These are phyloP conservation scores for Apostichopus japonicus DNA, from an alignment of 35 echinoderm and acorn worm genomes.

Conservation along the genomic window DNA sequence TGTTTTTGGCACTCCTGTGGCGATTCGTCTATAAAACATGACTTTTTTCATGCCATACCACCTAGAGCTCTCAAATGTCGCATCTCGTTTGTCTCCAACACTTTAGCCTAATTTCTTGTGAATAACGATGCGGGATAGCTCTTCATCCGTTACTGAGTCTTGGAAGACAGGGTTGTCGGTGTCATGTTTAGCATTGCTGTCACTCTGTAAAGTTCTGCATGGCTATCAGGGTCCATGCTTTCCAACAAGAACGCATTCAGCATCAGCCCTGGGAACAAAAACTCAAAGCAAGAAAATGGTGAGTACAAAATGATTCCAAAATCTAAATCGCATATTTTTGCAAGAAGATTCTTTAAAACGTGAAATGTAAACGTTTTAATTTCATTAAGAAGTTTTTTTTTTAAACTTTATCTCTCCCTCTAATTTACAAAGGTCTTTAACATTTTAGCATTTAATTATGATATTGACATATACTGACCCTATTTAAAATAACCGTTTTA, in stretches of 20 bases:
- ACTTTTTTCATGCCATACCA: constrained; percentile 26
- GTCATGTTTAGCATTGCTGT: constrained; percentile 26
- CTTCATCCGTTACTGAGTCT: constrained; percentile 38
- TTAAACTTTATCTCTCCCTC: no score
- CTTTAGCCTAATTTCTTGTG: constrained; percentile 60
- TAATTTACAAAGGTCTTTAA: no score
- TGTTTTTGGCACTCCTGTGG: constrained; percentile 35
- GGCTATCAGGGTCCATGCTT: not conserved
- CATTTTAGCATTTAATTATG: no score
- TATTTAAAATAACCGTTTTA: no score
- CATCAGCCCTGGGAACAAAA: not conserved
- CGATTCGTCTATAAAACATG: constrained; percentile 28
- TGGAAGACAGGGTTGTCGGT: constrained; percentile 3
- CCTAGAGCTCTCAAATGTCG: constrained; percentile 30
- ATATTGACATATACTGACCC: no score
- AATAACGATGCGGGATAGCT: constrained; percentile 52
- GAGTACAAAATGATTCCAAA: not conserved
- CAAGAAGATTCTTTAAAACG: no score
- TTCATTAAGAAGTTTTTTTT: no score
- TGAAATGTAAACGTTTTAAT: no score
- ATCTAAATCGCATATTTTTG: no score
- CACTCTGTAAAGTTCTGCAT: not conserved
- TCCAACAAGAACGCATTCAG: not conserved
- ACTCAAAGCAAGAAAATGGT: not conserved
- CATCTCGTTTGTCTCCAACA: constrained; percentile 38